A percentile compares a stretch with the other conserved stretches of the same genome.
phyloP scores from a whole-genome alignment of 53 echinoderm and acorn worm species.

The Patiria pectinifera region DNA sequence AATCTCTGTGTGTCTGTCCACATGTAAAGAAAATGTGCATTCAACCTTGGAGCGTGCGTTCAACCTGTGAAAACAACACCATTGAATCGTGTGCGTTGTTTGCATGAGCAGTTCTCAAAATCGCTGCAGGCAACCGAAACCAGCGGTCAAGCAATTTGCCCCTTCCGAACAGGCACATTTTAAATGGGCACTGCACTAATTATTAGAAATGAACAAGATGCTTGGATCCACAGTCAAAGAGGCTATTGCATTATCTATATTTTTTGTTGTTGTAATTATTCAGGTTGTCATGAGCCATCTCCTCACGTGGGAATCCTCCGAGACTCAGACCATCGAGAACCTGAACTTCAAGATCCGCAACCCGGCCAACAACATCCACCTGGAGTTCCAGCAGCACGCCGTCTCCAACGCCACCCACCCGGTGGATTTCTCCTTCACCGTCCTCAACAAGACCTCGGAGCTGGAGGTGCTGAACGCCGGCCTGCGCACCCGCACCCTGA shows the following conservation, averaged over 20 bases:
- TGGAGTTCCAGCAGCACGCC: constrained; percentile 43
- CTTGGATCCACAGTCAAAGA: too few species aligned
- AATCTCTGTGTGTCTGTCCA: too few species aligned
- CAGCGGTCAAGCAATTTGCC: too few species aligned
- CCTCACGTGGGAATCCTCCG: constrained; percentile 41
- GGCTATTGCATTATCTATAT: neutral
- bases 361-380: constrained; percentile 47
- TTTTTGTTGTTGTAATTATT: neutral
- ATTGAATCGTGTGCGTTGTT: too few species aligned
- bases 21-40: too few species aligned
- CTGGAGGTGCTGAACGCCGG: constrained; percentile 16
- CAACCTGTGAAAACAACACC: too few species aligned
- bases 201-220: too few species aligned
- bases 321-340: neutral
- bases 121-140: too few species aligned
- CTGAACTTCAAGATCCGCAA: constrained; percentile 56
- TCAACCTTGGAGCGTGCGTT: too few species aligned
- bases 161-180: too few species aligned
- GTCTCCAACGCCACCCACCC: constrained; percentile 30
- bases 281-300: constrained; percentile 51
- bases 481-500: neutral
- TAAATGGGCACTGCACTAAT: too few species aligned
- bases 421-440: constrained; percentile 33
- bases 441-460: constrained; percentile 60
- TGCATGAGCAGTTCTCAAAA: too few species aligned